phyloP scores from a whole-genome alignment of 2,113 vertebrate species.

The Grammomys dolichurus region DNA sequence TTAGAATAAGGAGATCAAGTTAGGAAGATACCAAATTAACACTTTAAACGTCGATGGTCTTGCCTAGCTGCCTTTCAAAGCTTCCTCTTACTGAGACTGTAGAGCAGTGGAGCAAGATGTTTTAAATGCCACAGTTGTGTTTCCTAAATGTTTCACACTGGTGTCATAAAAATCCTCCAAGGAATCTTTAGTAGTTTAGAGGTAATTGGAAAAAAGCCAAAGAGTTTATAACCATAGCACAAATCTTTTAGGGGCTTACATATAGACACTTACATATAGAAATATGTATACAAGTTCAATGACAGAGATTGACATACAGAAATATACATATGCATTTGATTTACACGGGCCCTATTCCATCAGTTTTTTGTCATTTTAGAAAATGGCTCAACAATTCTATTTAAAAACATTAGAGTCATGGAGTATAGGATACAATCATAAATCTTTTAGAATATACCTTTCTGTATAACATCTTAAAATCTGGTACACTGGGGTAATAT shows the following conservation, averaged over 20 bases:
- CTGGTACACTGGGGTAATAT: not conserved
- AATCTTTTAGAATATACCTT: constrained; percentile 20
- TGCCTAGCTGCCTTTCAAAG: constrained; percentile 68
- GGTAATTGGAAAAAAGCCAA: constrained; percentile 59
- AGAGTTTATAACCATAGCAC: constrained; percentile 64
- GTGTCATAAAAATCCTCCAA: constrained; percentile 67
- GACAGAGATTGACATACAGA: constrained; percentile 11
- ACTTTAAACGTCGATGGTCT: constrained; percentile 74
- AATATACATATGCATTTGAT: not conserved
- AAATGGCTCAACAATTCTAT: not conserved
- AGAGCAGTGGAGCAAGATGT: constrained; percentile 53
- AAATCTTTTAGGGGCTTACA: not conserved
- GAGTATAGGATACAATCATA: not conserved
- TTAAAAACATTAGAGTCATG: not conserved
- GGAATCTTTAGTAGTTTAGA: constrained; percentile 54
- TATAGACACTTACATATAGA: not conserved
- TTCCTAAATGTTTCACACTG: constrained; percentile 24
- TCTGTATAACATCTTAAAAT: constrained; percentile 8
- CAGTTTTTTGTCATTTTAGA: constrained; percentile 48
- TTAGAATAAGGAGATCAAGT: constrained; percentile 80
- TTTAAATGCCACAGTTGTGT: constrained; percentile 73
- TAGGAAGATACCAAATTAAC: constrained; percentile 81
- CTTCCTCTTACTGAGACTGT: constrained; percentile 64
- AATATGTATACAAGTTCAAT: not conserved
- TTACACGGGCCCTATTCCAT: not conserved